Conservation (phyloP, 2,113 vertebrate genomes). For the Mugil cephalus region DNA sequence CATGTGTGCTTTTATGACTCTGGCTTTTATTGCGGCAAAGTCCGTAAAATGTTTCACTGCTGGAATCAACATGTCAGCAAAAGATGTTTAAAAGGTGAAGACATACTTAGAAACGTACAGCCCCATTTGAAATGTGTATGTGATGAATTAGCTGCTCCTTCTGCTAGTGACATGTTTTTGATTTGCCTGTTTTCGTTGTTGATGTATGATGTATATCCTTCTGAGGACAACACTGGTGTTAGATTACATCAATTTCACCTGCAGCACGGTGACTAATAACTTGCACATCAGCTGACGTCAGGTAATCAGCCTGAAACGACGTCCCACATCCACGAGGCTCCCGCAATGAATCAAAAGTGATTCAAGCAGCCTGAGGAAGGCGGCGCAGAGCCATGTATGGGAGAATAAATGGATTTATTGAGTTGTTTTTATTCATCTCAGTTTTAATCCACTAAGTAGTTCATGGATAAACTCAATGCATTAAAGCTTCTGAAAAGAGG, state of each 20-base stretch:
- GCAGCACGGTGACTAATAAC: constrained; percentile 6
- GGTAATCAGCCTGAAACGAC: neutral
- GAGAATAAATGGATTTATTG: neutral
- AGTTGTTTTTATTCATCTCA: neutral
- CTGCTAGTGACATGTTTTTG: no score
- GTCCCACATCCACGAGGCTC: constrained; percentile 1
- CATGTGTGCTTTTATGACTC: no score
- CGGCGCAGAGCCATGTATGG: neutral
- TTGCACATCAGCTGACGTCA: neutral
- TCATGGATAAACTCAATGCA: neutral
- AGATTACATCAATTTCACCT: neutral
- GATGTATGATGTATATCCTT: neutral
- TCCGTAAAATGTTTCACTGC: no score
- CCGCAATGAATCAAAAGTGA: neutral
- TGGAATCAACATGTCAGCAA: no score
- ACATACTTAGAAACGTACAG: no score
- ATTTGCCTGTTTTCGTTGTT: no score
- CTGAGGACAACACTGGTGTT: neutral
- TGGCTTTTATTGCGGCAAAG: no score
- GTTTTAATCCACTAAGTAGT: neutral
- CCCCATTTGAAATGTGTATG: neutral
- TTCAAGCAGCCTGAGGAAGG: neutral
- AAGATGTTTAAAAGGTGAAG: no score
- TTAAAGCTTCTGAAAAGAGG: no score
- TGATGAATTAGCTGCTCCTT: no score